These are phyloP conservation scores for Serinus canaria DNA, from an alignment of 2,113 vertebrate genomes.

Conservation along the genomic window DNA sequence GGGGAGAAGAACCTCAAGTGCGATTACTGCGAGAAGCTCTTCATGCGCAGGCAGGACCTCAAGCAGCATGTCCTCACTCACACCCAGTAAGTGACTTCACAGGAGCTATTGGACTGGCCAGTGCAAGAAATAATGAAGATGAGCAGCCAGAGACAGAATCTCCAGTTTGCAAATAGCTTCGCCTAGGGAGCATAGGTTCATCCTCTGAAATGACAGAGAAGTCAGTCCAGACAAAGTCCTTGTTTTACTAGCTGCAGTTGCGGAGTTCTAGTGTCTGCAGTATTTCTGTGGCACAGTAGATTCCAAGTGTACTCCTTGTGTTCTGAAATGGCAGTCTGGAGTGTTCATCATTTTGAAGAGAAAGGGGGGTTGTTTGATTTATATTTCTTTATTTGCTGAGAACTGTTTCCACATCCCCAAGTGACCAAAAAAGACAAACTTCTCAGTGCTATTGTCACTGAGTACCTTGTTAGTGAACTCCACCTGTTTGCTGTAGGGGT, in stretches of 20 bases:
- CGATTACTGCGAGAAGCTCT: slow-evolving; percentile 92
- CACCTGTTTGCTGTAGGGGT: neutral
- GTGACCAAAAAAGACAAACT: neutral
- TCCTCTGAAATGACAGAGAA: neutral
- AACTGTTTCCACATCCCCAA: accelerated
- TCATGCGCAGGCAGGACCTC: slow-evolving; percentile 95
- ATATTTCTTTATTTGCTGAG: neutral
- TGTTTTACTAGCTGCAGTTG: neutral
- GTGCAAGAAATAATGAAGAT: neutral
- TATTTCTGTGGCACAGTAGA: neutral
- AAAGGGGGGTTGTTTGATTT: neutral
- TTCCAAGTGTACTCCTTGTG: neutral
- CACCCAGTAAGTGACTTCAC: slow-evolving; percentile 82
- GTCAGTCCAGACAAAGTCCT: neutral
- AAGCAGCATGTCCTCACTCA: slow-evolving; percentile 95
- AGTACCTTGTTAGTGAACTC: neutral
- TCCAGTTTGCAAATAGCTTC: neutral
- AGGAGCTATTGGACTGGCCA: neutral
- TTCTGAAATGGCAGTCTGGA: neutral
- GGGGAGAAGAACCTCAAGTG: slow-evolving; percentile 95
- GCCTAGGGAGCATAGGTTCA: neutral
- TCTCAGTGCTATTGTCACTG: accelerated
- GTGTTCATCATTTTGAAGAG: neutral
- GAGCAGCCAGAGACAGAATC: neutral
- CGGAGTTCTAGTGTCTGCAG: neutral